Percentiles rank a stretch among this genome's conserved stretches.
Conservation (phyloP, 2,797 vertebrate genomes). For the Sebastes oblongus region DNA sequence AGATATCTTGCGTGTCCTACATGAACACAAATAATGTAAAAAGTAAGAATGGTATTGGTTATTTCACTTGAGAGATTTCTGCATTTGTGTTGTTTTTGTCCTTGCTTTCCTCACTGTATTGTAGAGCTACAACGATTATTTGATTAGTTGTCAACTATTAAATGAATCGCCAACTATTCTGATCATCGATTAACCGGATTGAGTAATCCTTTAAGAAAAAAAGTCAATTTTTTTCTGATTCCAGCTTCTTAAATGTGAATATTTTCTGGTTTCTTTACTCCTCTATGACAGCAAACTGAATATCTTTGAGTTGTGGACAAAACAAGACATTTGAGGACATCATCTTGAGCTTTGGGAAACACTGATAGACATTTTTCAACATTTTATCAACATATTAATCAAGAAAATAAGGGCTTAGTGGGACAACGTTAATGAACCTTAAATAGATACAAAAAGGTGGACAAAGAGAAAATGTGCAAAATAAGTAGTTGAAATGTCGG, state of each 20-base stretch:
- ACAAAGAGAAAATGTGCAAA: neutral
- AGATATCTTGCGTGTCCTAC: neutral
- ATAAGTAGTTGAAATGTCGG: neutral
- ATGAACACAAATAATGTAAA: neutral
- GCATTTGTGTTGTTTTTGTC: neutral
- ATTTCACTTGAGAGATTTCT: neutral
- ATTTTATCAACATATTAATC: neutral
- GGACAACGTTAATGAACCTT: neutral
- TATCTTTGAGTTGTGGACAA: neutral
- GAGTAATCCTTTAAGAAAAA: no score
- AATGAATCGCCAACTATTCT: neutral
- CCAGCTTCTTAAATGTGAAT: no score
- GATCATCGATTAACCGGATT: no score
- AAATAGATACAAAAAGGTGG: neutral
- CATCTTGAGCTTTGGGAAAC: neutral
- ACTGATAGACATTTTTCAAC: neutral
- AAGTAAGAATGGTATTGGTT: neutral
- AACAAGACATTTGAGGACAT: neutral
- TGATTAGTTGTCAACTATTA: fast-evolving
- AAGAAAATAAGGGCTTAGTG: neutral
- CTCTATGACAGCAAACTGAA: neutral
- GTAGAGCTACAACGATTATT: neutral
- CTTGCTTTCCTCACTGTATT: neutral
- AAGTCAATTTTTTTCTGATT: neutral
- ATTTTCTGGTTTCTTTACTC: neutral